These are phyloP conservation scores for Osmerus mordax DNA, from an alignment of 2,113 vertebrate genomes.

Conservation along the genomic window DNA sequence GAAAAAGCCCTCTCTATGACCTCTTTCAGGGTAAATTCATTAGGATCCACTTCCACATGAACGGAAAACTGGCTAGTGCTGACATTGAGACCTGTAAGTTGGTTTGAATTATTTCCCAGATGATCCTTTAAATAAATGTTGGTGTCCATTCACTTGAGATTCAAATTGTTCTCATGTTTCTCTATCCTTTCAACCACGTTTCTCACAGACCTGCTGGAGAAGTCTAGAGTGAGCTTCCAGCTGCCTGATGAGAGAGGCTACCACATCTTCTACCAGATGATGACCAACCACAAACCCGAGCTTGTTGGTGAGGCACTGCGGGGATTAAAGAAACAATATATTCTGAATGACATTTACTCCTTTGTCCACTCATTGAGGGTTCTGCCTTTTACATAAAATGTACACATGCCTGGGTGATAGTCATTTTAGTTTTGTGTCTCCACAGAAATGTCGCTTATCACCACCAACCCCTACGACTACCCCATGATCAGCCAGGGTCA, in stretches of 20 bases:
- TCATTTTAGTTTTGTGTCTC: too few species aligned
- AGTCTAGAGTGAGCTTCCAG: conserved; percentile 82
- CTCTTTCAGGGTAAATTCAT: conserved; percentile 75
- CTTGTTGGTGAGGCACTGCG: conserved; percentile 65
- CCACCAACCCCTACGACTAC: too few species aligned
- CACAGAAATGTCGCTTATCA: too few species aligned
- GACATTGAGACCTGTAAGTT: conserved; percentile 82
- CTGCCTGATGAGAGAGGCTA: conserved; percentile 78
- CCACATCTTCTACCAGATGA: conserved; percentile 80
- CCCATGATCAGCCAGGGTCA: too few species aligned
- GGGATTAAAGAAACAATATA: too few species aligned
- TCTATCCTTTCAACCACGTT: too few species aligned
- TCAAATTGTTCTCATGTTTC: not conserved
- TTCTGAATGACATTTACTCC: too few species aligned
- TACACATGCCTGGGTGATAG: too few species aligned
- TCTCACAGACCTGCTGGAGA: conserved; percentile 73
- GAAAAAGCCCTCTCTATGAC: conserved; percentile 8
- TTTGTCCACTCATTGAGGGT: too few species aligned
- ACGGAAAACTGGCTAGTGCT: conserved; percentile 78
- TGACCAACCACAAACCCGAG: conserved; percentile 77
- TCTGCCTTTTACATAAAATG: too few species aligned
- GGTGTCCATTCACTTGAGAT: not conserved
- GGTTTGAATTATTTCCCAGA: not conserved
- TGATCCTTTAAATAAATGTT: not conserved
- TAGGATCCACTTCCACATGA: conserved; percentile 75